phyloP scores from a whole-genome alignment of 2,797 vertebrate genomes.

The Tachyglossus aculeatus region DNA sequence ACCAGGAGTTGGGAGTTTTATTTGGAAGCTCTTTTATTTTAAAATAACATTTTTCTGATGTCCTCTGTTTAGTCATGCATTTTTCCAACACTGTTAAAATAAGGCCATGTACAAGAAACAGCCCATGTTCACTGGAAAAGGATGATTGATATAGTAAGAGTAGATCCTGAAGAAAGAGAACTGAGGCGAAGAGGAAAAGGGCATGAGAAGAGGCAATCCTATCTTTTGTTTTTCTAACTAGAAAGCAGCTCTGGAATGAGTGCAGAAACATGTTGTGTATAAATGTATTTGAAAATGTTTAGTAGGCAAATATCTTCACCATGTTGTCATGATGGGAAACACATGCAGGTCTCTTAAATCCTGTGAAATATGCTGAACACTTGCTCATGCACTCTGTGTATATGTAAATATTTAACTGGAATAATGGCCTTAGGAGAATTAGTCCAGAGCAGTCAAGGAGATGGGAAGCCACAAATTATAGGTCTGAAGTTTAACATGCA shows the following conservation, averaged over 20 bases:
- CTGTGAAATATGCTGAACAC: conserved; percentile 58
- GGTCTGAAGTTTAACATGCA: conserved; percentile 62
- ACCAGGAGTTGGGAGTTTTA: not conserved
- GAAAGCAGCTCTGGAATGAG: conserved; percentile 55
- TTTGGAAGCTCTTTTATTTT: conserved; percentile 1
- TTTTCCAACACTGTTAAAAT: conserved; percentile 27
- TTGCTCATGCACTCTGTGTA: conserved; percentile 28
- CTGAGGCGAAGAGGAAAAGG: conserved; percentile 8
- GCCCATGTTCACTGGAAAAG: conserved; percentile 26
- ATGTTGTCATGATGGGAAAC: conserved; percentile 70
- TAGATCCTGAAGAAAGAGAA: conserved; percentile 30
- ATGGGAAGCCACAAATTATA: conserved; percentile 76
- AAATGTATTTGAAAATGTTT: conserved; percentile 65
- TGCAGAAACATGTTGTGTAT: conserved; percentile 48
- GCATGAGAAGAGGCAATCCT: conserved; percentile 36
- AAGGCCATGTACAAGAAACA: not conserved
- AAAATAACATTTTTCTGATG: not conserved
- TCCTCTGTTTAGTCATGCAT: conserved; percentile 6
- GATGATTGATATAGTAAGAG: conserved; percentile 22
- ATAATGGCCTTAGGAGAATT: conserved; percentile 55
- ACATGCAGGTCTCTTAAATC: conserved; percentile 68
- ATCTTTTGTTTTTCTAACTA: conserved; percentile 65
- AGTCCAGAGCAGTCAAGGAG: conserved; percentile 56
- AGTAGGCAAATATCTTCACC: conserved; percentile 67
- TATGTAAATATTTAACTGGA: conserved; percentile 71